A percentile compares a stretch with the other conserved stretches of the same genome.
phyloP scores from a whole-genome alignment of 2,888 invertebrate species.

The Microdon myrmicae region DNA sequence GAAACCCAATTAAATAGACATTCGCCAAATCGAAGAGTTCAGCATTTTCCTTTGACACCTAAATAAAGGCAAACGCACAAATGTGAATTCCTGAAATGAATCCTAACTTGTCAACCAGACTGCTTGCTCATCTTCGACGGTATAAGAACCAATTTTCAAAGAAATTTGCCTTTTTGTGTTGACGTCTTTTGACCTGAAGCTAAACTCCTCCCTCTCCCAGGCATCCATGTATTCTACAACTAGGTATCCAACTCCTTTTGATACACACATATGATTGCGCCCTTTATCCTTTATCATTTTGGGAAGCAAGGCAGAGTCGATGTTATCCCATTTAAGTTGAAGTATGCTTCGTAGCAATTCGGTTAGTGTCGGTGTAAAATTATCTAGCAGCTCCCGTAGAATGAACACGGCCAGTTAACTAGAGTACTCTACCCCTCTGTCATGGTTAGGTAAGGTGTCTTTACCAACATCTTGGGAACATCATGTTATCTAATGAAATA shows the following conservation, averaged over 20 bases:
- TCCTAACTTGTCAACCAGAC: too few species aligned
- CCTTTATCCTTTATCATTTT: too few species aligned
- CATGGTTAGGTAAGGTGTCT: conserved; percentile 50
- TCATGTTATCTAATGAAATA: conserved; percentile 53
- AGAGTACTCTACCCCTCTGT: conserved; percentile 11
- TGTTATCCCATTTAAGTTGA: conserved; percentile 46
- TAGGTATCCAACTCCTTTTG: too few species aligned
- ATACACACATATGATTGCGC: too few species aligned
- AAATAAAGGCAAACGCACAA: too few species aligned
- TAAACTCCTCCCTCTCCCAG: conserved; percentile 35
- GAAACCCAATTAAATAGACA: too few species aligned
- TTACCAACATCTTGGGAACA: conserved; percentile 53
- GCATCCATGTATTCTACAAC: conserved; percentile 15
- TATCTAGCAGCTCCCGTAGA: conserved; percentile 38
- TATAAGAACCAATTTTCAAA: too few species aligned
- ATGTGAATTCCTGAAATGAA: too few species aligned
- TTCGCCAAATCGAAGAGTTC: too few species aligned
- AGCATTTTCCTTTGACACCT: too few species aligned
- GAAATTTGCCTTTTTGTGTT: conserved; percentile 41
- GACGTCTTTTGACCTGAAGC: conserved; percentile 50
- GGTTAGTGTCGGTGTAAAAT: conserved; percentile 50
- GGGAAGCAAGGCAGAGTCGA: too few species aligned
- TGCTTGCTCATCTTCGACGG: too few species aligned
- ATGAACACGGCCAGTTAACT: background rate
- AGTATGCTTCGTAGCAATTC: conserved; percentile 43